Percentiles rank a stretch among this genome's conserved stretches.
Conservation (phyloP, 2,113 vertebrate genomes). For the Thymallus thymallus region DNA sequence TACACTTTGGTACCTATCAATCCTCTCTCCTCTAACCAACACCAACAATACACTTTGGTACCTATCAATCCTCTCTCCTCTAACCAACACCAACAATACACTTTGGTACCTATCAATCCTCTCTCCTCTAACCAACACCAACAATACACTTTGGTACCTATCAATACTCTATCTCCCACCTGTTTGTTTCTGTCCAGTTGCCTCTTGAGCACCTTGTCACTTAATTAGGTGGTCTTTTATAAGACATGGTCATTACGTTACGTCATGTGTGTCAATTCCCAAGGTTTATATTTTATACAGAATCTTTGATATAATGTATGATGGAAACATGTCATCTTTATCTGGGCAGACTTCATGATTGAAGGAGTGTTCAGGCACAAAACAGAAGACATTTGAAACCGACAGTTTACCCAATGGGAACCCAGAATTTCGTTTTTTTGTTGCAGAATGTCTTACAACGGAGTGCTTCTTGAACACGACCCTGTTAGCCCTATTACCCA, state of each 20-base stretch:
- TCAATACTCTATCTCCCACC: slow-evolving; percentile 33
- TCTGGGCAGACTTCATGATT: too few species aligned
- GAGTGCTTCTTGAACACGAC: neutral
- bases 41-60: slow-evolving; percentile 85
- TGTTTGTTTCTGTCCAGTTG: slow-evolving; percentile 7
- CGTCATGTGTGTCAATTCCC: too few species aligned
- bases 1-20: slow-evolving; percentile 70
- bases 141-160: slow-evolving; percentile 74
- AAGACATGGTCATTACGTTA: neutral
- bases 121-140: neutral
- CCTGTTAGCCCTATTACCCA: neutral
- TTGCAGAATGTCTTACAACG: neutral
- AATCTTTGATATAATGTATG: too few species aligned
- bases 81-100: neutral
- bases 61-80: neutral
- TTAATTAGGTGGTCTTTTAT: neutral
- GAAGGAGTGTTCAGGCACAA: too few species aligned
- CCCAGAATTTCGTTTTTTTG: too few species aligned
- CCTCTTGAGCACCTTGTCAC: neutral
- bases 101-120: neutral
- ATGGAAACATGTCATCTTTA: too few species aligned
- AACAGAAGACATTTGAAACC: too few species aligned
- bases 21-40: slow-evolving; percentile 71
- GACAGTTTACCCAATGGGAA: too few species aligned
- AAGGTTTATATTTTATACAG: too few species aligned